These are phyloP conservation scores for Pedicia rivosa DNA, from an alignment of 2,888 invertebrate genomes.

Conservation along the genomic window DNA sequence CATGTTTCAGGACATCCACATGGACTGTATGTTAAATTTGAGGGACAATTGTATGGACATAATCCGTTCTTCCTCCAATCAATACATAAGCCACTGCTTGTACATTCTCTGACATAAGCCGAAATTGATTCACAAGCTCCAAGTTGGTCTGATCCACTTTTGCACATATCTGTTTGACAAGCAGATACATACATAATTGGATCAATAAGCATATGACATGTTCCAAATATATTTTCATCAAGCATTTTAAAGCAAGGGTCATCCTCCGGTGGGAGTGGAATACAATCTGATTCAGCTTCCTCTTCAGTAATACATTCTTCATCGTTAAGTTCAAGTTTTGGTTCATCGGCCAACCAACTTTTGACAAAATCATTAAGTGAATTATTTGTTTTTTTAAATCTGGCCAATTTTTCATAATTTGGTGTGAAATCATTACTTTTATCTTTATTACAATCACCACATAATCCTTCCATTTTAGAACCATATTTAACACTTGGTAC, in stretches of 20 bases:
- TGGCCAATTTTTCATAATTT: slow-evolving; percentile 30
- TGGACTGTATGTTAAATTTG: slow-evolving; percentile 23
- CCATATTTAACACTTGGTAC: slow-evolving; percentile 59
- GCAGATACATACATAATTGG: slow-evolving; percentile 47
- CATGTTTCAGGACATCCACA: slow-evolving; percentile 29
- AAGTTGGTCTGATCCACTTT: slow-evolving; percentile 33
- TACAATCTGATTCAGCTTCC: slow-evolving; percentile 31
- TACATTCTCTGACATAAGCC: slow-evolving; percentile 58
- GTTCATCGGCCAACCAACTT: slow-evolving; percentile 39
- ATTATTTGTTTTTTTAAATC: slow-evolving; percentile 8
- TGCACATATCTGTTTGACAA: slow-evolving; percentile 53
- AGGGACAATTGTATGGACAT: slow-evolving; percentile 46
- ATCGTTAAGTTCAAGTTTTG: slow-evolving; percentile 32
- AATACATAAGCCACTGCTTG: slow-evolving; percentile 51
- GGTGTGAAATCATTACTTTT: slow-evolving; percentile 37
- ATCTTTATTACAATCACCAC: slow-evolving; percentile 56
- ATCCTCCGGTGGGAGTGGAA: slow-evolving; percentile 38
- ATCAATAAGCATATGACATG: slow-evolving; percentile 55
- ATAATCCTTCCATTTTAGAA: slow-evolving; percentile 60
- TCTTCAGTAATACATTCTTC: slow-evolving; percentile 35
- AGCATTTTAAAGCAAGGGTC: slow-evolving; percentile 53
- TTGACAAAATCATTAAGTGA: slow-evolving; percentile 30
- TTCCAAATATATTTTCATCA: slow-evolving; percentile 37
- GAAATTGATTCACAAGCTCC: slow-evolving; percentile 48
- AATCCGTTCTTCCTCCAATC: slow-evolving; percentile 46